Evolutionary conservation across 2,797 vertebrate species (phyloP).

Genomic region (Bradypodion ventrale): DNA sequence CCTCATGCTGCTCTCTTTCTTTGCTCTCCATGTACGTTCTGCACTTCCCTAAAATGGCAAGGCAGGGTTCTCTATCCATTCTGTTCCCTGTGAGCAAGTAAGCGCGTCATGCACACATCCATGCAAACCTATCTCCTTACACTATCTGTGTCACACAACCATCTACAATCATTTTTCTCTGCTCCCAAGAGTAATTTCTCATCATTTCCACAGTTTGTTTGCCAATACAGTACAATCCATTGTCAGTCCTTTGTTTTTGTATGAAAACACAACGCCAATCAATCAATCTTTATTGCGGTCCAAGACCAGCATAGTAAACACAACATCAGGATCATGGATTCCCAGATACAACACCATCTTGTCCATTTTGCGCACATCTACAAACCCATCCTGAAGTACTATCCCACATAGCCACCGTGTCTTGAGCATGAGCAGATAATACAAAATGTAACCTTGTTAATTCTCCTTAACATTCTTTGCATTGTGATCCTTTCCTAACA

Average conservation of each 20-base stretch:
- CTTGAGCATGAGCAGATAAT: neutral
- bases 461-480: neutral
- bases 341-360: neutral
- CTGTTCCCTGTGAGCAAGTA: neutral
- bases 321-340: neutral
- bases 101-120: neutral
- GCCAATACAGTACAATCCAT: neutral
- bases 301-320: no score
- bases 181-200: neutral
- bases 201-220: neutral
- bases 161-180: neutral
- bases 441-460: neutral
- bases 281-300: no score
- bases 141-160: neutral
- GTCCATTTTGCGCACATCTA: neutral
- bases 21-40: neutral
- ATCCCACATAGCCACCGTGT: neutral
- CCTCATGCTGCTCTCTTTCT: neutral
- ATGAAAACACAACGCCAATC: neutral
- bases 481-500: no score
- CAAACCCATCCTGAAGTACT: neutral
- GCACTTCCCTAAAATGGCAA: neutral
- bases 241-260: neutral
- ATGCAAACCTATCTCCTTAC: neutral
- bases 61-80: neutral